Base-by-base conservation (phyloP, 1,140 invertebrate species). In the Hylyphantes graminicola region DNA sequence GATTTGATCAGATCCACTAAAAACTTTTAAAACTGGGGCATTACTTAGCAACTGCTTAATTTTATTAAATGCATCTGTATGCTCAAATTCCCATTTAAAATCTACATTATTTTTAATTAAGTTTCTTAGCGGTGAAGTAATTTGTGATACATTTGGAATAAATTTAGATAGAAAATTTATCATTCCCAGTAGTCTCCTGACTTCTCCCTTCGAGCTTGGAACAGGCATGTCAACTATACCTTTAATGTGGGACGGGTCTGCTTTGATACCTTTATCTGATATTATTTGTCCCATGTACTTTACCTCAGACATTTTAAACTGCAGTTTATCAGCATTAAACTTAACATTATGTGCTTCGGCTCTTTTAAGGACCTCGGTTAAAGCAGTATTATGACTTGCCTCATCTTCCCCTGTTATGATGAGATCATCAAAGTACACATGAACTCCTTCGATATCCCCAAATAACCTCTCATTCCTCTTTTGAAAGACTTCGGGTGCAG, bases 271-370 rank as follows among this genome's bases (percentile, higher is more conserved):
- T 53, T 61, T 19, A 50, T 63, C 51, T 57, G 54, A 63, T 12
- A 83, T 35, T 59, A 65, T 8, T 11, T 13, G 12, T 2, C 80
- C 54, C 50, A 83, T 54, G 74, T 74, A 83, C 19, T 67, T 83
- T 7, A 83, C 63, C 55, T 74, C 68, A 13, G 4, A 10, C 7
- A 65, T 59, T 53, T n/a, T 59, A 81, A 68, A 83, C 51, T 74
- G 15, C 35, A 73, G 63, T 87, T 90, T 91, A 11, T 87, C 87
- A 55, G 81, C 85, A 87, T 90, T 90, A 63, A 90, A 87, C 72
- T 88, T 89, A 13, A 91, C 86, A 85, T 89, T 87, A 85, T 88
- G 86, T 67, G 88, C 65, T 73, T 83, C 86, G 12, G 88, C 88
- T 80, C 86, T 80, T 55, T 88, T 80, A 63, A 90, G 85, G 9